These are phyloP conservation scores for Elaphurus davidianus DNA, from an alignment of 2,113 vertebrate species.

Conservation along the genomic window DNA sequence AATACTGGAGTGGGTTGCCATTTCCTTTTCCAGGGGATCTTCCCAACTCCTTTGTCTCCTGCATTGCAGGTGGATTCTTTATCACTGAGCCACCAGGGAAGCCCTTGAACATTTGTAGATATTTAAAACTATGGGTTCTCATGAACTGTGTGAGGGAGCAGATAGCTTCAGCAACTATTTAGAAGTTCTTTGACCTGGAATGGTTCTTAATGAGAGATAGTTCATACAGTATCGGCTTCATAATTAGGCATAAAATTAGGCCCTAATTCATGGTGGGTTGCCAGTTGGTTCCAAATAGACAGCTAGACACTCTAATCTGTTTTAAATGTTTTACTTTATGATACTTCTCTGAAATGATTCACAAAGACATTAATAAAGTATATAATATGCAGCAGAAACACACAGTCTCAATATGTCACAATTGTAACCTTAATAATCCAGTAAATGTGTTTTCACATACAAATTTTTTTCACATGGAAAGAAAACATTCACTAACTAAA, in stretches of 20 bases:
- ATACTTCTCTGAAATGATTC: slow-evolving; percentile 12
- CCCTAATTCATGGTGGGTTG: neutral
- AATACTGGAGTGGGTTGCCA: neutral
- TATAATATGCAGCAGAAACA: neutral
- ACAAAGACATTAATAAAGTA: neutral
- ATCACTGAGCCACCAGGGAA: neutral
- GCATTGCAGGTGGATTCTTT: neutral
- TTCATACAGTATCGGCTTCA: neutral
- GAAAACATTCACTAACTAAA: neutral
- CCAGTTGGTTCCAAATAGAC: neutral
- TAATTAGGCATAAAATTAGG: neutral
- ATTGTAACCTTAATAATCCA: neutral
- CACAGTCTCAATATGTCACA: neutral
- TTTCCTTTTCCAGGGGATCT: neutral
- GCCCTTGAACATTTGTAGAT: neutral
- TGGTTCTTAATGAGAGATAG: neutral
- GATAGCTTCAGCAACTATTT: neutral
- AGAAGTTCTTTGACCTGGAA: neutral
- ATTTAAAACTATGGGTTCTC: neutral
- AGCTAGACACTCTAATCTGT: neutral
- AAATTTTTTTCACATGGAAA: neutral
- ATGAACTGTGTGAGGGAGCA: neutral
- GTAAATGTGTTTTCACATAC: neutral
- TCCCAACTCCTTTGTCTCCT: neutral
- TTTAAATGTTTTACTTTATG: neutral